Evolutionary conservation across 2,888 invertebrate genomes (phyloP).

Genomic region (Protodeltote pygarga): DNA sequence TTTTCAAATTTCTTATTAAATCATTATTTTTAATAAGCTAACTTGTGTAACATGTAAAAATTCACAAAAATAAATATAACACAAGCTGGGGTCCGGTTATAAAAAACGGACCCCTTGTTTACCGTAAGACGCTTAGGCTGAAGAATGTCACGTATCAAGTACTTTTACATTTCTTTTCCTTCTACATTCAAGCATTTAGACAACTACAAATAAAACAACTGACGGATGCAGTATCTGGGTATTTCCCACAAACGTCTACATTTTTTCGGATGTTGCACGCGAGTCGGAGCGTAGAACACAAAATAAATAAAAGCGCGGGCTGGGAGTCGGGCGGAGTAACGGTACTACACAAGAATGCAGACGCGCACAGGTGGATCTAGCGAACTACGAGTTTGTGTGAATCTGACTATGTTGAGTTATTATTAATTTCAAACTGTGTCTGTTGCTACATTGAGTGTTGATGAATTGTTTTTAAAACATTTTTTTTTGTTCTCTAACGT

Average conservation of each 20-base stretch:
- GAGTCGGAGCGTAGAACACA: constrained; percentile 29
- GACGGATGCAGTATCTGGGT: background rate
- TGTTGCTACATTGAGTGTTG: background rate
- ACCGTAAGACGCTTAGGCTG: too few relatives aligned
- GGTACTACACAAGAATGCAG: constrained; percentile 51
- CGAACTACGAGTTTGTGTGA: constrained; percentile 35
- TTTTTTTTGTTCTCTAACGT: too few relatives aligned
- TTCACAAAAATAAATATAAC: too few relatives aligned
- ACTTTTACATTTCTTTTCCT: too few relatives aligned
- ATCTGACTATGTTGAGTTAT: constrained; percentile 23
- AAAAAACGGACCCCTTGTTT: too few relatives aligned
- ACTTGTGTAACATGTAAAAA: too few relatives aligned
- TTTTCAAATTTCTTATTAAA: too few relatives aligned
- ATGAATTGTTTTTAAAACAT: too few relatives aligned
- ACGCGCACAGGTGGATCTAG: constrained; percentile 47
- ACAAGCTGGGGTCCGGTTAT: too few relatives aligned
- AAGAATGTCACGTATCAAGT: too few relatives aligned
- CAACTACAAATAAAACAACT: background rate
- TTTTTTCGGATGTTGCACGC: constrained; percentile 20
- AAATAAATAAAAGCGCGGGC: constrained; percentile 43
- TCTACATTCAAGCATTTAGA: too few relatives aligned
- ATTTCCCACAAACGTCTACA: constrained; percentile 14
- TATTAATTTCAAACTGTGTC: constrained; percentile 21
- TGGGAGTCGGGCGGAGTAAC: constrained; percentile 38
- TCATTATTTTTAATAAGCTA: too few relatives aligned